Percentiles rank a stretch among this genome's conserved stretches.
Conservation (phyloP, 2,888 invertebrate genomes). For the Idaea dimidiata region DNA sequence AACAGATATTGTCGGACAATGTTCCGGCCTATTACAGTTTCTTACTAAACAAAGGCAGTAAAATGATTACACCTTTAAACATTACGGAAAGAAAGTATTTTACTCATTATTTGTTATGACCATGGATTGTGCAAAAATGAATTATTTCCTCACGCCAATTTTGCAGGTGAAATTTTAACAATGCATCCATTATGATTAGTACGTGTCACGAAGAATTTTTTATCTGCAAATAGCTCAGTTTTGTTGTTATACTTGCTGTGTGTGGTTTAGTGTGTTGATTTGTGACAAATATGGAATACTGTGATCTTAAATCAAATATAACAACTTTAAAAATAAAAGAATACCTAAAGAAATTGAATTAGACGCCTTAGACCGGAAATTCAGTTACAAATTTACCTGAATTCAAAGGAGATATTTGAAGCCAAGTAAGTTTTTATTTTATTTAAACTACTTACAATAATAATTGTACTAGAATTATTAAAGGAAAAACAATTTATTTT, state of each 20-base stretch:
- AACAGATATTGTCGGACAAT: conserved; percentile 60
- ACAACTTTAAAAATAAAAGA: not conserved
- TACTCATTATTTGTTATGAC: conserved; percentile 51
- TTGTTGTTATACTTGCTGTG: conserved; percentile 29
- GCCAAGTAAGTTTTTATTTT: too few species aligned
- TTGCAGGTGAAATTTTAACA: conserved; percentile 55
- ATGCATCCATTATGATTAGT: conserved; percentile 25
- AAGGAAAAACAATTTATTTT: too few species aligned
- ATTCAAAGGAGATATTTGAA: too few species aligned
- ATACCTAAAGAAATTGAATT: too few species aligned
- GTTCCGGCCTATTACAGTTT: conserved; percentile 62
- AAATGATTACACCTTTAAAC: conserved; percentile 67
- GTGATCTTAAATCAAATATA: not conserved
- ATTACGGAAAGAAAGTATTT: conserved; percentile 73
- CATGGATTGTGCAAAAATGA: conserved; percentile 56
- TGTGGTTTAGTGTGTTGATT: conserved; percentile 30
- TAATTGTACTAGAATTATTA: too few species aligned
- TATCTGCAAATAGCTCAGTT: conserved; percentile 28
- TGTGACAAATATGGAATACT: not conserved
- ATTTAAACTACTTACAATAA: too few species aligned
- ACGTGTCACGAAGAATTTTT: conserved; percentile 37
- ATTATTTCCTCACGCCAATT: conserved; percentile 50
- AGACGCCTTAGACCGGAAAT: too few species aligned
- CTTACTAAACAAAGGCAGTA: conserved; percentile 61
- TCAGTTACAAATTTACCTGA: too few species aligned